Evolutionary conservation across 1,140 invertebrate species (phyloP), one percentile per base, ranked within the genome.

Genomic region (Drosophila quadrilineata): DNA sequence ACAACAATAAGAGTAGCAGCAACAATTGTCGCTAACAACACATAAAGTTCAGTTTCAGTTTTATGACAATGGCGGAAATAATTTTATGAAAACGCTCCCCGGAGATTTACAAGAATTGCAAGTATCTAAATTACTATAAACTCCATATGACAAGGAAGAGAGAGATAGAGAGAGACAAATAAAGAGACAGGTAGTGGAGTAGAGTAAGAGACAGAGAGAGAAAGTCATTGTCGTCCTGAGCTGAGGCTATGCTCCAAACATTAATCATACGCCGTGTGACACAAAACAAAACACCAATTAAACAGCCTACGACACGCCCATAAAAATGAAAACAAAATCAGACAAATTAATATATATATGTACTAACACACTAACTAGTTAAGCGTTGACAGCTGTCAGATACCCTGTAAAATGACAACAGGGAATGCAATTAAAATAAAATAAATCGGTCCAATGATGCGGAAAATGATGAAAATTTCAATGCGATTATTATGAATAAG

Each of bases 51-150:
- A 57, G 73, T 64, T 72, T 62, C 56, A 70, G 59, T 84, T 76
- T 84, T 73, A 82, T 66, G 77, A 84, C 77, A 77, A 84, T 70
- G 60, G 64, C 53, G 48, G 58, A 73, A 73, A 84, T 84, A 84
- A 84, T 77, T 73, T 76, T 62, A 82, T 82, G 63, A 71, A 80
- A 79, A 75, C 52, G 60, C 57, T 71, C 62, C 71, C 76, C 53
- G 48, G 62, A 35, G 45, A 62, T 46, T 24, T 43, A 14, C 29
- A 33, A 35, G 26, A 29, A 68, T 22, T 17, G 57, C 45, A 49
- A 14, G 53, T 48, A 53, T 53, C 53, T 58, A 65, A 65, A 65
- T 65, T 65, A 65, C 26, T 35, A 41, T 65, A 49, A 65, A 58
- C 33, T 24, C 33, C 33, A 12, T 2, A 17, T 21, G 14, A 24